Conservation (phyloP, 2,113 vertebrate species). For the Micronisus gabar region DNA sequence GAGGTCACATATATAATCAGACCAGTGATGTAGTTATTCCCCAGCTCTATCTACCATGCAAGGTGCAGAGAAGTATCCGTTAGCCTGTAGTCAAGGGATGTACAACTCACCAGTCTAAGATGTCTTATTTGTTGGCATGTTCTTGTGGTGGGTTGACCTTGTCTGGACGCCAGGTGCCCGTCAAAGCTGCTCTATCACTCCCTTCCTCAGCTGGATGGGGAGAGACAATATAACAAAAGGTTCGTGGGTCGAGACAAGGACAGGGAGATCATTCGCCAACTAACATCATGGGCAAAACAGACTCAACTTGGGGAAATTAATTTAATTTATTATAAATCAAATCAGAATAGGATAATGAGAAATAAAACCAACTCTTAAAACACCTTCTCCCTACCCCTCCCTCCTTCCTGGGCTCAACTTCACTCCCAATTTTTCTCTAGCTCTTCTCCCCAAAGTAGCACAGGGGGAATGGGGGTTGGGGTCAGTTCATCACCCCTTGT, state of each 20-base stretch:
- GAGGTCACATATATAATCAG: background rate
- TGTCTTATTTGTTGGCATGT: background rate
- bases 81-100: background rate
- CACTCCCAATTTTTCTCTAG: too few species aligned
- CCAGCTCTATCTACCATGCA: too few species aligned
- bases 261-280: background rate
- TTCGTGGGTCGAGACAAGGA: too few species aligned
- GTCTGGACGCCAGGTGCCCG: background rate
- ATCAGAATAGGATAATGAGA: background rate
- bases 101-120: background rate
- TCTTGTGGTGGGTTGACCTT: background rate
- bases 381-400: background rate
- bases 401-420: background rate
- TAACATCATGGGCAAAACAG: background rate
- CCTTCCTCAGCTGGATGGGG: background rate
- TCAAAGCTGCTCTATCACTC: background rate
- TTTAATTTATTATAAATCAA: background rate
- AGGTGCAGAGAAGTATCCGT: background rate
- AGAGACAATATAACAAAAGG: too few species aligned
- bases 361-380: background rate
- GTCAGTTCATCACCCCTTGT: too few species aligned
- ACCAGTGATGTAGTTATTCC: background rate
- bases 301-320: background rate
- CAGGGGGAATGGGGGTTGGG: too few species aligned
- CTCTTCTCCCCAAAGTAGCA: too few species aligned